Base-by-base conservation (phyloP, 1,140 invertebrate species). In the Euschistus heros region DNA sequence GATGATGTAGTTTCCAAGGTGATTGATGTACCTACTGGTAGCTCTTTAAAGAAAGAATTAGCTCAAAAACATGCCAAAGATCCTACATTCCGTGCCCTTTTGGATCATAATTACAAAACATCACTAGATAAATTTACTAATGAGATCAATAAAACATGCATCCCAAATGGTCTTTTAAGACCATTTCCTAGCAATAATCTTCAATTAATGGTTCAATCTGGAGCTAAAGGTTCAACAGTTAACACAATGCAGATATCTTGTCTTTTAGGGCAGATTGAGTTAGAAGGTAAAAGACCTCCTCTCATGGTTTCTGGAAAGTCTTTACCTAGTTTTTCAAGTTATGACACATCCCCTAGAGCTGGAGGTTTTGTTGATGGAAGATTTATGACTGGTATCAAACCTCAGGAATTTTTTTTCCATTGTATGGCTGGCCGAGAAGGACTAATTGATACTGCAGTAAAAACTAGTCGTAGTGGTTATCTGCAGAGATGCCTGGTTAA, bases 401-500 rank as follows among this genome's bases (percentile, higher is more conserved):
- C 95, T 0, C 94, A 97, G 77, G 96, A 99, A 74, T 98, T 97
- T 73, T 99, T 98, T 77, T 98, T 97, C 76, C 96, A 99, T 82
- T 99, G 96, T 74, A 99, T 99, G 96, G 97, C 97, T 62, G 97
- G 97, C 67, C 83, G 97, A 77, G 97, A 99, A 83, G 87, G 88
- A 78, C 78, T 91, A 1, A 89, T 91, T 71, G 88, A 91, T 83
- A 91, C 88, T 10, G 88, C 88, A 67, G 88, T 91, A 0, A 91
- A 91, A 78, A 99, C 97, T 8, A 97, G 93, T 79, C 83, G 95
- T 69, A 96, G 92, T 72, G 97, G 97, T 70, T 99, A 99, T 76
- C 80, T 99, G 62, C 97, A 99, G 77, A 81, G 97, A 66, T 99
- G 97, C 80, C 78, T 99, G 0, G 92, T 99, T 18, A 99, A 99